Percentiles rank a stretch among this genome's conserved stretches.
phyloP scores from a whole-genome alignment of 2,888 invertebrate species.

The Chymomyza fuscimana region DNA sequence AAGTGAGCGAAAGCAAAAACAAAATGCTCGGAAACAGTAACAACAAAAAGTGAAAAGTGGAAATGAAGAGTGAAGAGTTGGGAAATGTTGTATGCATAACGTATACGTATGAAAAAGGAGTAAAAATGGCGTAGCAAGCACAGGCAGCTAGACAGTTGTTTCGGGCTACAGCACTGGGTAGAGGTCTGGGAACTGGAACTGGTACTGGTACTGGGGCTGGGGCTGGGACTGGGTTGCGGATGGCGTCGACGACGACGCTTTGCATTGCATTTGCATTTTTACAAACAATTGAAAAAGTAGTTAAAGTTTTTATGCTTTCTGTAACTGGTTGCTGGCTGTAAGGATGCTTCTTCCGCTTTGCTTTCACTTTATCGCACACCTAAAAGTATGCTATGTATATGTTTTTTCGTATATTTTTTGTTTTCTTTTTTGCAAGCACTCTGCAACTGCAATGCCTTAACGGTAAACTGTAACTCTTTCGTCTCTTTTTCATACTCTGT shows the following conservation, averaged over 20 bases:
- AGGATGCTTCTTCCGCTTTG: conserved; percentile 25
- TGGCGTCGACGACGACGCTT: conserved; percentile 20
- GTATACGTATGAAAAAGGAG: conserved; percentile 40
- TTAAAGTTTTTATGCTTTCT: conserved; percentile 64
- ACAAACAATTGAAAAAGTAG: conserved; percentile 74
- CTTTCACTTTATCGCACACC: conserved; percentile 62
- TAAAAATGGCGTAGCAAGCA: background rate
- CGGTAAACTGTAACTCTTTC: conserved; percentile 4
- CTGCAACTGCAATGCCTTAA: conserved; percentile 64
- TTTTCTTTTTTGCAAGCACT: conserved; percentile 1
- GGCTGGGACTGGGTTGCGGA: background rate
- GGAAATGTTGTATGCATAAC: conserved; percentile 63
- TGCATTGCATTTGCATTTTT: conserved; percentile 68
- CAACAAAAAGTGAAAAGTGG: conserved; percentile 6
- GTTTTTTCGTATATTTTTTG: conserved; percentile 30
- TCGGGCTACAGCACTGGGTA: too few relatives aligned
- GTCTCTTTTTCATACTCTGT: background rate
- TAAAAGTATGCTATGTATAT: conserved; percentile 46
- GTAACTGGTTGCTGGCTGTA: background rate
- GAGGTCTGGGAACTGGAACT: background rate
- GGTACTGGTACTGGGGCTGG: background rate
- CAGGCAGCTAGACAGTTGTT: background rate
- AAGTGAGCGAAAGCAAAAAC: conserved; percentile 4
- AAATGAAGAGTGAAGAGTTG: background rate
- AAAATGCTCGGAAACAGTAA: conserved; percentile 2